Percentiles rank a stretch among this genome's conserved stretches.
These are phyloP conservation scores for Theropithecus gelada DNA, from an alignment of 2,113 vertebrate genomes.

Conservation along the genomic window DNA sequence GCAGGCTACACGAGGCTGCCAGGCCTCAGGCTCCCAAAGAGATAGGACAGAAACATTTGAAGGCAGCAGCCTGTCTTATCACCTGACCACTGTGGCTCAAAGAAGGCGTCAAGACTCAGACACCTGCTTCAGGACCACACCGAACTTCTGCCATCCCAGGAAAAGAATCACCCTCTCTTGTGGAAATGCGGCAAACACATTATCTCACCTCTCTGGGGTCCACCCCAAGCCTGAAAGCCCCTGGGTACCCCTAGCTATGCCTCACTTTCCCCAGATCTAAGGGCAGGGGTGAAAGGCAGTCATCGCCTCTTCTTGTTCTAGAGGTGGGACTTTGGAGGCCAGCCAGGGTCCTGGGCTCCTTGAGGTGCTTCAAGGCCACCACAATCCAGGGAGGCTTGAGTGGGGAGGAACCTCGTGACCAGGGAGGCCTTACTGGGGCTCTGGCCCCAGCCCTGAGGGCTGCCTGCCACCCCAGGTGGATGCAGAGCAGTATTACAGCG, in stretches of 20 bases:
- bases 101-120: neutral
- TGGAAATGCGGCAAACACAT: neutral
- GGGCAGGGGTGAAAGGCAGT: neutral
- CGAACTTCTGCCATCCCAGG: neutral
- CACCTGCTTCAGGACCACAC: neutral
- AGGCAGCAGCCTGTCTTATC: neutral
- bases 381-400: neutral
- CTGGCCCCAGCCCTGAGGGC: conserved; percentile 23
- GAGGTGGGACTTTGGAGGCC: neutral
- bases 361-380: neutral
- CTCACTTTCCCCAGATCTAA: neutral
- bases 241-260: neutral
- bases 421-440: neutral
- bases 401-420: neutral
- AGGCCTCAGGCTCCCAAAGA: neutral
- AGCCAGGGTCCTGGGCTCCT: neutral
- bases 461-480: conserved; percentile 89
- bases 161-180: neutral
- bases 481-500: conserved; percentile 97
- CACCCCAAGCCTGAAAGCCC: neutral
- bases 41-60: neutral
- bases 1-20: neutral
- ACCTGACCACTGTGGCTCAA: neutral
- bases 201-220: neutral
- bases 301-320: neutral